Percentiles rank a stretch among this genome's conserved stretches.
phyloP scores from a whole-genome alignment of 2,113 vertebrate species.

The Vulpes vulpes region DNA sequence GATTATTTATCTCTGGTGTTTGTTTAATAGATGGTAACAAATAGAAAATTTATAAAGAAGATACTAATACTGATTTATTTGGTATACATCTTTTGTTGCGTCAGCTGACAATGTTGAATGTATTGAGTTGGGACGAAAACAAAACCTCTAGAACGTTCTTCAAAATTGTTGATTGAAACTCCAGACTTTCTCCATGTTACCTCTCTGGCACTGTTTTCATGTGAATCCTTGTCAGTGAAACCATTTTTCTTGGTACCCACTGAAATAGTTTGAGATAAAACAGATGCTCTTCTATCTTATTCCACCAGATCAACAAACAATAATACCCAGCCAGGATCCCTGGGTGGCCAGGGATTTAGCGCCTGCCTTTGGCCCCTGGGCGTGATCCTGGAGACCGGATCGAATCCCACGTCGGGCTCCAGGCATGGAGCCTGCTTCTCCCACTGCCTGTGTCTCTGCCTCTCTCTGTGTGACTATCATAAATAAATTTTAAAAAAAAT shows the following conservation, averaged over 20 bases:
- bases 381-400: too few species aligned
- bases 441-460: too few species aligned
- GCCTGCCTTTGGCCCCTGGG: too few species aligned
- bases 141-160: constrained; percentile 19
- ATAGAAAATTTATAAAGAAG: background rate
- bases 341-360: too few species aligned
- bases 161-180: background rate
- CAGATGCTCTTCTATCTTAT: background rate
- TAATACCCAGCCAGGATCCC: background rate
- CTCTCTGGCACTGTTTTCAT: background rate
- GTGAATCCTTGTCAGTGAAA: background rate
- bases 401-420: too few species aligned
- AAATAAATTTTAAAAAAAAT: too few species aligned
- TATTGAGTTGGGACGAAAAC: background rate
- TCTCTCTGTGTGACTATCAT: too few species aligned
- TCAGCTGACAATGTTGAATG: background rate
- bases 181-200: background rate
- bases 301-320: background rate
- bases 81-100: background rate
- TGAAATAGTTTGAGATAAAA: background rate
- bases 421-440: too few species aligned
- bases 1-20: background rate
- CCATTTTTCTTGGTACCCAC: background rate
- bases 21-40: background rate
- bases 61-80: background rate